These are phyloP conservation scores for Catocala fraxini DNA, from an alignment of 2,888 invertebrate species.

Conservation along the genomic window DNA sequence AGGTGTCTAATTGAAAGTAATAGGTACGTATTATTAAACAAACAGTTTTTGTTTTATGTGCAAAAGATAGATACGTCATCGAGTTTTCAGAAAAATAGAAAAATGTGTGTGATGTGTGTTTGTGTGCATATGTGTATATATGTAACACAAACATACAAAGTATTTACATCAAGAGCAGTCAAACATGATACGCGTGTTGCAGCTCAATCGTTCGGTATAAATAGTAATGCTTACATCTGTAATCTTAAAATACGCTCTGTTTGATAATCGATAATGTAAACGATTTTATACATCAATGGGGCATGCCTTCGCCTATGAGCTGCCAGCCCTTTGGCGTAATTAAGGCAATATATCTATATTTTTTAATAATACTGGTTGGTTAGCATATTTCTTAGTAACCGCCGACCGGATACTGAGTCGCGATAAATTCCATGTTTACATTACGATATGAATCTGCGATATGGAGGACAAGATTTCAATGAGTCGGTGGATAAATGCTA, in stretches of 20 bases:
- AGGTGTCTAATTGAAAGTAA: conserved; percentile 3
- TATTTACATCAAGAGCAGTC: conserved; percentile 58
- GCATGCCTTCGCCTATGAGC: conserved; percentile 50
- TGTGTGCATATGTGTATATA: conserved; percentile 24
- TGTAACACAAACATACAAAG: conserved; percentile 34
- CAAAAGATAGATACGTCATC: conserved; percentile 16
- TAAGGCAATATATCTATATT: conserved; percentile 53
- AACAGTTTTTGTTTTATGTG: conserved; percentile 12
- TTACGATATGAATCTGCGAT: conserved; percentile 62
- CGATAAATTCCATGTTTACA: conserved; percentile 75
- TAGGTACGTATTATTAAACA: conserved; percentile 5
- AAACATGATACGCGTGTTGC: conserved; percentile 59
- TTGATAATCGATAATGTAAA: conserved; percentile 71
- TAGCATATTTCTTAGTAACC: conserved; percentile 67
- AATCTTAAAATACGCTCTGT: conserved; percentile 62
- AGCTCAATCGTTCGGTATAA: conserved; percentile 62
- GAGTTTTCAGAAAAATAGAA: conserved; percentile 28
- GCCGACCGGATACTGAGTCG: conserved; percentile 66
- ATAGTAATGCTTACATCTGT: conserved; percentile 63
- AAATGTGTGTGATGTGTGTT: conserved; percentile 27
- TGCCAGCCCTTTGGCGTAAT: conserved; percentile 58
- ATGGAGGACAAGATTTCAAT: conserved; percentile 62
- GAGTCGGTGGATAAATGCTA: conserved; percentile 47
- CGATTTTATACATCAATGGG: conserved; percentile 67
- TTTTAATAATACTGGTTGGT: conserved; percentile 53